These are phyloP conservation scores for Anthrax anthrax DNA, from an alignment of 2,888 invertebrate genomes.

Conservation along the genomic window DNA sequence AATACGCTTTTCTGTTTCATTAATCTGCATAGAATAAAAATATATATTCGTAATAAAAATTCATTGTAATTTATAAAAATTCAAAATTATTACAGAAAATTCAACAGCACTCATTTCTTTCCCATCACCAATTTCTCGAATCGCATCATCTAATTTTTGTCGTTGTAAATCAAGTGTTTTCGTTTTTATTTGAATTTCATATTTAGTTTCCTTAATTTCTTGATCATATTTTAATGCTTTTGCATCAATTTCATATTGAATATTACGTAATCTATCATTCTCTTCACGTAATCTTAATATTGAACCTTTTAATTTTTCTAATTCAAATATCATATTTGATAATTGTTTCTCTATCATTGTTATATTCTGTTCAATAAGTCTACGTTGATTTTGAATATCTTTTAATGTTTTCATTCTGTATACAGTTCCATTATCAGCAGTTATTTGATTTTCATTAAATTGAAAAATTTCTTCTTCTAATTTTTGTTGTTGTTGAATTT, in stretches of 20 bases:
- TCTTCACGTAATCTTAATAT: conserved; percentile 20
- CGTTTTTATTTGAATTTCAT: conserved; percentile 36
- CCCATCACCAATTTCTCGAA: conserved; percentile 38
- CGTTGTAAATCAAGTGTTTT: conserved; percentile 37
- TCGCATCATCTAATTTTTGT: conserved; percentile 38
- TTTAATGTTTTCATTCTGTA: conserved; percentile 33
- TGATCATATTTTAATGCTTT: conserved; percentile 33
- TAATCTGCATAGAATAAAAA: conserved; percentile 33
- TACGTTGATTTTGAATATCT: conserved; percentile 34
- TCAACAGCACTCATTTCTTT: conserved; percentile 17
- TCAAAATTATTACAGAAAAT: conserved; percentile 10
- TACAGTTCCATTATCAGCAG: conserved; percentile 53
- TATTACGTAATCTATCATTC: conserved; percentile 19
- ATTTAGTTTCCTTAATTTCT: conserved; percentile 36
- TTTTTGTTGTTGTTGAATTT: conserved; percentile 38
- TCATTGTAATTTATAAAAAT: too few species aligned
- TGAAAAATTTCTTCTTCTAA: conserved; percentile 50
- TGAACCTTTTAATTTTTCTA: conserved; percentile 29
- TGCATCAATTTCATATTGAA: conserved; percentile 30
- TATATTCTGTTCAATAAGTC: conserved; percentile 29
- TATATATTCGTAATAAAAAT: too few species aligned
- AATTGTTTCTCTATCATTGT: conserved; percentile 41
- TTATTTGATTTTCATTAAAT: conserved; percentile 50
- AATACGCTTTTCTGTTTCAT: conserved; percentile 49
- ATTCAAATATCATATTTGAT: conserved; percentile 33